Conservation (phyloP, 2,888 invertebrate genomes). For the Eupeodes latifasciatus region DNA sequence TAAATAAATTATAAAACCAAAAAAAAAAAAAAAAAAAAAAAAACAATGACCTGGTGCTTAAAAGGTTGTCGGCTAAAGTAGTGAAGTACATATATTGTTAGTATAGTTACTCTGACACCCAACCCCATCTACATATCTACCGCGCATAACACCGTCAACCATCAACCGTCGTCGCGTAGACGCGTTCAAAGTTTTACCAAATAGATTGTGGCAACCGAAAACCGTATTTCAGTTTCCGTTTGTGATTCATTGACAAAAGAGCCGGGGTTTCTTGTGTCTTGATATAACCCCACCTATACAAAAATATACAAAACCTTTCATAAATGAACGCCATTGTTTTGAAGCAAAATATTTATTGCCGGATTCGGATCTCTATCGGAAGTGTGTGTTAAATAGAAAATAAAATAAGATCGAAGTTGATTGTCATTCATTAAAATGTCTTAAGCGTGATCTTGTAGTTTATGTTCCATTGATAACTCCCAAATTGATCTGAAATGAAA, state of each 20-base stretch:
- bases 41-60: conserved; percentile 2
- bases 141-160: conserved; percentile 38
- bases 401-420: not conserved
- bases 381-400: conserved; percentile 10
- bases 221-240: conserved; percentile 74
- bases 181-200: conserved; percentile 31
- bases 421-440: conserved; percentile 54
- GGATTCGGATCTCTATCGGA: not conserved
- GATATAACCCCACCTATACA: not conserved
- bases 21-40: conserved; percentile 20
- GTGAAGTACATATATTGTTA: not conserved
- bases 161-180: conserved; percentile 5
- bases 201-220: conserved; percentile 49
- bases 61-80: conserved; percentile 18
- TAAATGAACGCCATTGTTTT: conserved; percentile 25
- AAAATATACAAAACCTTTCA: not conserved
- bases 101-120: conserved; percentile 17
- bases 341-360: not conserved
- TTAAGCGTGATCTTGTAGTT: not conserved
- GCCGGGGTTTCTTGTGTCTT: conserved; percentile 43
- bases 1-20: conserved; percentile 17
- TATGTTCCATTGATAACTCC: not conserved
- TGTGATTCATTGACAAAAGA: conserved; percentile 67
- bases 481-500: no score
- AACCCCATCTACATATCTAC: conserved; percentile 50